phyloP scores from a whole-genome alignment of 2,797 vertebrate species.

The Smutsia gigantea region DNA sequence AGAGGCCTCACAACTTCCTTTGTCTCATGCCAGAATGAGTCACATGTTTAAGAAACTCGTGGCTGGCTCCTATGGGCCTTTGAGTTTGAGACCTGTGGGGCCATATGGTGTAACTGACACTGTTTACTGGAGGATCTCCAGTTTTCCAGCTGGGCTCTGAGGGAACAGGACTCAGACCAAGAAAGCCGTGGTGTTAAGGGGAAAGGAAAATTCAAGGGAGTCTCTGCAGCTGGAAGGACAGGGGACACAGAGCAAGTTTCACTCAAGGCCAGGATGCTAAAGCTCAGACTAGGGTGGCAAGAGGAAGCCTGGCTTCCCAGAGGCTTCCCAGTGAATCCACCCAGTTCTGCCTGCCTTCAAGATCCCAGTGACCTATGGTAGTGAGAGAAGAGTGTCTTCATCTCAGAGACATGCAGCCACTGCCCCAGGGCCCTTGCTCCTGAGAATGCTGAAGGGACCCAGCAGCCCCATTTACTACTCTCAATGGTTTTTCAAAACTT shows the following conservation, averaged over 20 bases:
- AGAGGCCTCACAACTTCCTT: background rate
- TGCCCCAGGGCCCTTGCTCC: too few species aligned
- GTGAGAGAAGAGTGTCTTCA: background rate
- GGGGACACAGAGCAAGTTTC: background rate
- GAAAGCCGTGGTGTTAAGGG: background rate
- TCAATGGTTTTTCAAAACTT: background rate
- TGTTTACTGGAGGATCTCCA: background rate
- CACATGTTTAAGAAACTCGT: background rate
- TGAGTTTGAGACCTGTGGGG: background rate
- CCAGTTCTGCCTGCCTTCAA: background rate
- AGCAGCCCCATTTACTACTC: background rate
- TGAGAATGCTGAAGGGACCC: background rate
- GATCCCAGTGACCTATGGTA: fast-evolving
- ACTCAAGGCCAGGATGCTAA: background rate
- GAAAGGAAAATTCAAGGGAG: background rate
- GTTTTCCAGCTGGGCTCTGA: background rate
- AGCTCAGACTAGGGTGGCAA: background rate
- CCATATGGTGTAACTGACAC: background rate
- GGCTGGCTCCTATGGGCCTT: background rate
- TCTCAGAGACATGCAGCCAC: background rate
- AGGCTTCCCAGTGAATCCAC: background rate
- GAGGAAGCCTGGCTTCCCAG: background rate
- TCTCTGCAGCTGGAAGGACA: background rate
- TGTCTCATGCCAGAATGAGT: background rate
- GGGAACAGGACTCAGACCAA: background rate